A percentile compares a stretch with the other conserved stretches of the same genome.
These are phyloP conservation scores for Crepidodera aurea DNA, from an alignment of 2,888 invertebrate species.

Conservation along the genomic window DNA sequence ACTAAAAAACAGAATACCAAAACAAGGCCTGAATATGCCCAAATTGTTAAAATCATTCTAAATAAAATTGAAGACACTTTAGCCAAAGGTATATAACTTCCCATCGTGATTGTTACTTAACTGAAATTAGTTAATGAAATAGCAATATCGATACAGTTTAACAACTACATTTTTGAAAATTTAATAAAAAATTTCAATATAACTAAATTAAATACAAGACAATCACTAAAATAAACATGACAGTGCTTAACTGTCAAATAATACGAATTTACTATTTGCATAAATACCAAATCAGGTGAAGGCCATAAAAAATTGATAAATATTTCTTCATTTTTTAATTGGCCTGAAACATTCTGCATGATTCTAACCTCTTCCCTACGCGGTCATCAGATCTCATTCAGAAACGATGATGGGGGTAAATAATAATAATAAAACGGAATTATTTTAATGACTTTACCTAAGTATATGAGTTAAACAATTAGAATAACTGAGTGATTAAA, in stretches of 20 bases:
- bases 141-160: background rate
- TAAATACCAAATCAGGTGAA: background rate
- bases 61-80: slow-evolving; percentile 63
- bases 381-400: no score
- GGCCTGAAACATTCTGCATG: no score
- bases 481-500: no score
- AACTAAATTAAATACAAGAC: background rate
- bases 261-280: background rate
- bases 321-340: no score
- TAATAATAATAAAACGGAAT: no score
- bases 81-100: slow-evolving; percentile 57
- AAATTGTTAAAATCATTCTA: slow-evolving; percentile 73
- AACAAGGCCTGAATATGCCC: slow-evolving; percentile 79
- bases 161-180: background rate
- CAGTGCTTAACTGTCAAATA: background rate
- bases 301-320: no score
- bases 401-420: no score
- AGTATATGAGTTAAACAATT: no score
- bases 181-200: no score
- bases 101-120: slow-evolving; percentile 46
- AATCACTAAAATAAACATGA: background rate
- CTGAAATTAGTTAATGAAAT: slow-evolving; percentile 6
- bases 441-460: no score
- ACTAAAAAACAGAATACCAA: slow-evolving; percentile 78
- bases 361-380: no score